Conservation (phyloP, 2,797 vertebrate species). For the Anomalospiza imberbis region DNA sequence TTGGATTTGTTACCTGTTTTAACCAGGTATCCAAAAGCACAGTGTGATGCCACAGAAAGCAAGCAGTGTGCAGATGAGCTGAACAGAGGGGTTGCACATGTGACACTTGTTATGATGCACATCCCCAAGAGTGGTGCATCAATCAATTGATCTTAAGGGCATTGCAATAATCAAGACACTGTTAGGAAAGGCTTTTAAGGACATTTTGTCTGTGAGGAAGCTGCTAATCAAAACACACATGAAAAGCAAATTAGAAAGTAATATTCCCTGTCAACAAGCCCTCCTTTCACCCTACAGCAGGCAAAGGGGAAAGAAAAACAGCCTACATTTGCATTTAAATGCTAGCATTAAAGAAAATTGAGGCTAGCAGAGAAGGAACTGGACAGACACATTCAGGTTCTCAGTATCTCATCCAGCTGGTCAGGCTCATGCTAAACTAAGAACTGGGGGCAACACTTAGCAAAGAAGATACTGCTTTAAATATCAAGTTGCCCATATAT, state of each 20-base stretch:
- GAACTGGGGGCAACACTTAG: not conserved
- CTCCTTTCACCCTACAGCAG: not conserved
- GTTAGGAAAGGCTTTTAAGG: not conserved
- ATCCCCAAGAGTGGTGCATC: not conserved
- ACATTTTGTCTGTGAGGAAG: not conserved
- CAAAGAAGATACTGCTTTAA: not conserved
- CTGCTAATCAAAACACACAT: not conserved
- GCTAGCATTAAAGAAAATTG: not conserved
- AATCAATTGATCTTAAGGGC: not conserved
- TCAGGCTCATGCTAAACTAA: not conserved
- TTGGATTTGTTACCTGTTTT: not conserved
- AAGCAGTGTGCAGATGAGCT: not conserved
- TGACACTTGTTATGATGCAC: not conserved
- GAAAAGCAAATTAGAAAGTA: not conserved
- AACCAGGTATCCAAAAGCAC: not conserved
- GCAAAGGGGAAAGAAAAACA: not conserved
- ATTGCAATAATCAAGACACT: fast-evolving
- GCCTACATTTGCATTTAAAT: not conserved
- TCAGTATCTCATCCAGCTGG: not conserved
- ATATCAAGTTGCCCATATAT: not conserved
- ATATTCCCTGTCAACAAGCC: not conserved
- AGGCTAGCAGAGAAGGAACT: not conserved
- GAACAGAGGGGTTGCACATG: not conserved
- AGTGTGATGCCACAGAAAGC: not conserved
- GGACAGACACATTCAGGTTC: not conserved